Conservation (phyloP, 1,140 invertebrate species). For the Drosophila bocki region DNA sequence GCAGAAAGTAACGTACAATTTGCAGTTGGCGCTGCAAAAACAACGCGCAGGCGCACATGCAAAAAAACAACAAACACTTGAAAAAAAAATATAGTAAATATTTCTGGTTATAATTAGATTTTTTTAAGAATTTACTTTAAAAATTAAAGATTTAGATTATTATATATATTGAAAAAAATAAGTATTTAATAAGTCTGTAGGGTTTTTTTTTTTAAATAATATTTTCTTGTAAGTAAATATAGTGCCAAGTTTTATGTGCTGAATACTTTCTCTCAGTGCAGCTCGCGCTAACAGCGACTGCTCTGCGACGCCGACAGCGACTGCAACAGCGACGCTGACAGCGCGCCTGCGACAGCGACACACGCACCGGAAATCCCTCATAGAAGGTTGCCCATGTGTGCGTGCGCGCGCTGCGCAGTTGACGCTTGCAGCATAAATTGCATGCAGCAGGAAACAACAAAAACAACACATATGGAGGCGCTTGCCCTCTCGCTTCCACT, state of each 20-base stretch:
- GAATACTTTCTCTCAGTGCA: slow-evolving; percentile 14
- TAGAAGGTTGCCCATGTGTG: slow-evolving; percentile 48
- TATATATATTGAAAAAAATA: too few relatives aligned
- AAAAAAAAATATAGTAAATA: neutral
- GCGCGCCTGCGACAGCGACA: slow-evolving; percentile 25
- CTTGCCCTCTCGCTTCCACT: slow-evolving; percentile 14
- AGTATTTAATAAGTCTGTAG: too few relatives aligned
- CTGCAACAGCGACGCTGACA: slow-evolving; percentile 22
- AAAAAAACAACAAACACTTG: slow-evolving; percentile 5
- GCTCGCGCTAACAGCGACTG: neutral
- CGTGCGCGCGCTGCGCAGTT: slow-evolving; percentile 26
- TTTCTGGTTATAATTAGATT: neutral
- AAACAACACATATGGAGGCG: slow-evolving; percentile 35
- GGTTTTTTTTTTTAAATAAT: too few relatives aligned
- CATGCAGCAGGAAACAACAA: slow-evolving; percentile 69
- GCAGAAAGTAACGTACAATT: slow-evolving; percentile 70
- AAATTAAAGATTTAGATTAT: too few relatives aligned
- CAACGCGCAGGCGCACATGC: slow-evolving; percentile 38
- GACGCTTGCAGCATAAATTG: slow-evolving; percentile 75
- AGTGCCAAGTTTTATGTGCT: too few relatives aligned
- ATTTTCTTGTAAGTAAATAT: too few relatives aligned
- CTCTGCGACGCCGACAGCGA: neutral
- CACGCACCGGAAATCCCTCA: slow-evolving; percentile 82
- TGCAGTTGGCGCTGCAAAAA: slow-evolving; percentile 48
- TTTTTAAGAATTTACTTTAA: neutral